Percentiles rank a stretch among this genome's conserved stretches.
These are phyloP conservation scores for Pogonocichla stellata DNA, from an alignment of 2,113 vertebrate genomes.

Conservation along the genomic window DNA sequence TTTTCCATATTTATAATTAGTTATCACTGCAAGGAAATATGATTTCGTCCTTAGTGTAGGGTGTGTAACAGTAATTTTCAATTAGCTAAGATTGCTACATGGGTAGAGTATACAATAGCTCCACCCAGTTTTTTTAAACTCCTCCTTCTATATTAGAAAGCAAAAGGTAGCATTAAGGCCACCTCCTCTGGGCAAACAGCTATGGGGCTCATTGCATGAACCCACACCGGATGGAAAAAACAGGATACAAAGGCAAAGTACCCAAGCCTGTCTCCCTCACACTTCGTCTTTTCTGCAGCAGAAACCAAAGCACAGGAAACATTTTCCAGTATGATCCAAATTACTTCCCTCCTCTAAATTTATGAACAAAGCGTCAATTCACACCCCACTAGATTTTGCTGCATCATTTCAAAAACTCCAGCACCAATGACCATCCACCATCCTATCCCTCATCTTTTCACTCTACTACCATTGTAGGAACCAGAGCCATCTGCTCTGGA, in stretches of 20 bases:
- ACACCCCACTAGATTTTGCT: neutral
- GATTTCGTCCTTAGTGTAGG: neutral
- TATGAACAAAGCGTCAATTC: neutral
- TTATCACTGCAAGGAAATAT: neutral
- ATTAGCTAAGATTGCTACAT: neutral
- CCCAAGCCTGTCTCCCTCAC: neutral
- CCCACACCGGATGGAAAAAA: neutral
- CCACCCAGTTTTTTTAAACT: neutral
- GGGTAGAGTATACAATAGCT: neutral
- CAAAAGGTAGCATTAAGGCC: neutral
- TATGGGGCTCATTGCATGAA: neutral
- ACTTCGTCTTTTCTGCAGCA: neutral
- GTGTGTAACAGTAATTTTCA: neutral
- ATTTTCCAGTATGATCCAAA: neutral
- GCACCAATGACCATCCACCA: neutral
- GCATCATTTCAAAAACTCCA: neutral
- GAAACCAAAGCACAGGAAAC: neutral
- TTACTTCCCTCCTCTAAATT: neutral
- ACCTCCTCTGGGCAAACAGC: neutral
- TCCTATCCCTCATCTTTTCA: neutral
- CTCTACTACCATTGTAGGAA: neutral
- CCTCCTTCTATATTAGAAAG: neutral
- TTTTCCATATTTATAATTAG: neutral
- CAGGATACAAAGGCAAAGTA: neutral
- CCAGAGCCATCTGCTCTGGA: neutral